phyloP scores from a whole-genome alignment of 2,113 vertebrate species.

The Hoplias malabaricus region DNA sequence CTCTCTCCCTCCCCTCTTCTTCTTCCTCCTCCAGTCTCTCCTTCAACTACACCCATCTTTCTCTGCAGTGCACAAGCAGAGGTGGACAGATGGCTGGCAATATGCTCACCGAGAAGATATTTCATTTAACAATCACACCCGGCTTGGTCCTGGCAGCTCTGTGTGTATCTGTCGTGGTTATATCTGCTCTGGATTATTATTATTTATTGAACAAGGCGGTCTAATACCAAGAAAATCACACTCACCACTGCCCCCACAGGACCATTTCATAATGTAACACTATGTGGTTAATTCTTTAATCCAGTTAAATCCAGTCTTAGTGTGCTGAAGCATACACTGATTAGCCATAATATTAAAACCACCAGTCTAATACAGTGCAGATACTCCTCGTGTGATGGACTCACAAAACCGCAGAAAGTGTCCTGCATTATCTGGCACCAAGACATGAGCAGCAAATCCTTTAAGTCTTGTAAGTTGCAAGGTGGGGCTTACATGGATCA shows the following conservation, averaged over 20 bases:
- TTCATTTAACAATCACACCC: constrained; percentile 32
- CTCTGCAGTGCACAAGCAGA: not conserved
- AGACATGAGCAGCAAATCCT: too few relatives aligned
- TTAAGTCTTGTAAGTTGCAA: too few relatives aligned
- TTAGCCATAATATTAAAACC: too few relatives aligned
- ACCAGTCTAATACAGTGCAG: too few relatives aligned
- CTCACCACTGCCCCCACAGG: not conserved
- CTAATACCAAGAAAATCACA: not conserved
- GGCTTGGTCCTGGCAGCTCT: not conserved
- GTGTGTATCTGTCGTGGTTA: not conserved
- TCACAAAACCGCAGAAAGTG: too few relatives aligned
- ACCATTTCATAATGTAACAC: not conserved
- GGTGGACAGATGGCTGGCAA: constrained; percentile 45
- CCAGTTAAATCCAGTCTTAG: not conserved
- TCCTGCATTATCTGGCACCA: too few relatives aligned
- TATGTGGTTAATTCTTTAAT: not conserved
- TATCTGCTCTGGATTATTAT: not conserved
- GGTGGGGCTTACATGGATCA: too few relatives aligned
- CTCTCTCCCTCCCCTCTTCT: too few relatives aligned
- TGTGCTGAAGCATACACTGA: not conserved
- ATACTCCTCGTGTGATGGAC: too few relatives aligned
- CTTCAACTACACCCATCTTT: constrained; percentile 11
- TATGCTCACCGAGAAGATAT: constrained; percentile 22
- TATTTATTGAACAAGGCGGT: not conserved
- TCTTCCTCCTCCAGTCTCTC: constrained; percentile 2